These are phyloP conservation scores for Zaprionus bogoriensis DNA, from an alignment of 2,888 invertebrate genomes.

Conservation along the genomic window DNA sequence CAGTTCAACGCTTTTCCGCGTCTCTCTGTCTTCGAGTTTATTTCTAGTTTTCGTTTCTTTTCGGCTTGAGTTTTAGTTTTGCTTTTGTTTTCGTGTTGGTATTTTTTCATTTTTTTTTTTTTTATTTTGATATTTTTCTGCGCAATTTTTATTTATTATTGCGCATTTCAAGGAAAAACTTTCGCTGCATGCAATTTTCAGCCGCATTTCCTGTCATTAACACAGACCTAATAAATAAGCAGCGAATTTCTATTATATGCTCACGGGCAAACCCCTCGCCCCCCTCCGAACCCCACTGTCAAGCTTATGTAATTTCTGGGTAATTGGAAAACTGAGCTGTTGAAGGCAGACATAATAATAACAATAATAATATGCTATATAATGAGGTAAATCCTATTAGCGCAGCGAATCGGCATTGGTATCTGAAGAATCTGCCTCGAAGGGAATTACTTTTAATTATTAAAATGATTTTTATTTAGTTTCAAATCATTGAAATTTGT, in stretches of 20 bases:
- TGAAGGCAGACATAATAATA: background rate
- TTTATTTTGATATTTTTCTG: conserved; percentile 35
- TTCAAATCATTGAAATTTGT: background rate
- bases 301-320: conserved; percentile 27
- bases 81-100: conserved; percentile 1
- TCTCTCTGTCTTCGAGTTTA: conserved; percentile 4
- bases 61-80: conserved; percentile 9
- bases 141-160: conserved; percentile 55
- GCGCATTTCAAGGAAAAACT: conserved; percentile 64
- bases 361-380: background rate
- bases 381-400: background rate
- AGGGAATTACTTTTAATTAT: conserved; percentile 1
- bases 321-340: conserved; percentile 17
- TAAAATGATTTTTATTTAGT: background rate
- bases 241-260: background rate
- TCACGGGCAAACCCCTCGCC: background rate
- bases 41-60: conserved; percentile 1
- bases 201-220: conserved; percentile 59
- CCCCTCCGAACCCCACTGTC: background rate
- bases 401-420: background rate
- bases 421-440: background rate
- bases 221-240: conserved; percentile 43
- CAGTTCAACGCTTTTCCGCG: conserved; percentile 32
- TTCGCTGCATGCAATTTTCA: conserved; percentile 48
- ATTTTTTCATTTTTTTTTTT: conserved; percentile 12